Conservation (phyloP, 2,113 vertebrate species). For the Gavialis gangeticus region DNA sequence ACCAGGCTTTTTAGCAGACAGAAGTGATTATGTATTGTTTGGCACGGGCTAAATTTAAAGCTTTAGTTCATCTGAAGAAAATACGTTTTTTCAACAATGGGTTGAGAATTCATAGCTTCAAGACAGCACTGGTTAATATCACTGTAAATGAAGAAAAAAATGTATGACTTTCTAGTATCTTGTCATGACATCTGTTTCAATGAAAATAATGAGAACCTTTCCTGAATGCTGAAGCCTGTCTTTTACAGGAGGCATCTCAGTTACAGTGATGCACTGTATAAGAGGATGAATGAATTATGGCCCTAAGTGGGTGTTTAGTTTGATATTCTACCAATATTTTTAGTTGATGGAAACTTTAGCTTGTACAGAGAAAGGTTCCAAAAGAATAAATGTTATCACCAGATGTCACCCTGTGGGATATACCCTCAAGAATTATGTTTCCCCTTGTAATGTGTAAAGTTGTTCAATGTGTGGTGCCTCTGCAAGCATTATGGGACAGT, state of each 20-base stretch:
- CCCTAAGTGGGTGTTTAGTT: conserved; percentile 17
- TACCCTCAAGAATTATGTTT: conserved; percentile 24
- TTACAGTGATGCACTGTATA: conserved; percentile 23
- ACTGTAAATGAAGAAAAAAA: neutral
- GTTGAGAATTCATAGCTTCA: conserved; percentile 5
- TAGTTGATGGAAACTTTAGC: conserved; percentile 40
- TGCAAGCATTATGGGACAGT: neutral
- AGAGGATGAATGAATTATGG: neutral
- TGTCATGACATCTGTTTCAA: neutral
- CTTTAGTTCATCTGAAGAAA: neutral
- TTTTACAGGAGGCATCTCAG: conserved; percentile 11
- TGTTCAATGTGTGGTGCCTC: neutral
- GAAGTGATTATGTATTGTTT: neutral
- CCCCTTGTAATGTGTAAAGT: conserved; percentile 29
- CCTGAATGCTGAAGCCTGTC: neutral
- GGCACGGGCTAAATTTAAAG: neutral
- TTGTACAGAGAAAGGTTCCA: conserved; percentile 52
- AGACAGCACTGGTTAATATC: neutral
- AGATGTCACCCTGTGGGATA: conserved; percentile 20
- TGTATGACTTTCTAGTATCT: neutral
- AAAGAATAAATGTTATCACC: conserved; percentile 52
- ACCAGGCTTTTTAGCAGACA: neutral
- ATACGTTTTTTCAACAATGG: neutral
- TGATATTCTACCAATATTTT: neutral
- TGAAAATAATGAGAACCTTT: neutral